Conservation (phyloP, 1,140 invertebrate genomes). For the Neoseiulus cucumeris region DNA sequence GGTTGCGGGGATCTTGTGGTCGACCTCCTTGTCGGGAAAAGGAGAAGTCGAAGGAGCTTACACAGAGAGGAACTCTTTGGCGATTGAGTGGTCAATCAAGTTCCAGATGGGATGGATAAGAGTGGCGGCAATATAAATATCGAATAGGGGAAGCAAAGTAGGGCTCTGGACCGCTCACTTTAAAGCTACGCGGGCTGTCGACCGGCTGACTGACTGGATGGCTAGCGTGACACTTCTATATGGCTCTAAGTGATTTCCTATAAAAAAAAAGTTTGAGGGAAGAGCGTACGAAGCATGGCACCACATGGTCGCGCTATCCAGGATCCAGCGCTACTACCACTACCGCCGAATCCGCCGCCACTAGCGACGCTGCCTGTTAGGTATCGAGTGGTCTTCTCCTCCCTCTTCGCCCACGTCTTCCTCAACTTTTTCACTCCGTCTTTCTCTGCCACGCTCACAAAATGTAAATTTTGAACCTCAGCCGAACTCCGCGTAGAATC, state of each 20-base stretch:
- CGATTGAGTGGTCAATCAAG: no score
- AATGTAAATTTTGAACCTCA: no score
- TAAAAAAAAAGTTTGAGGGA: conserved; percentile 9
- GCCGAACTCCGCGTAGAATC: no score
- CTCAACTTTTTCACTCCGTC: no score
- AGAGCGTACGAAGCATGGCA: background rate
- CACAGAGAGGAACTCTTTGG: no score
- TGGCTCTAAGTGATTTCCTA: conserved; percentile 11
- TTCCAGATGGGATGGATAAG: no score
- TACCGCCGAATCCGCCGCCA: background rate
- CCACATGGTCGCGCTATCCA: conserved; percentile 10
- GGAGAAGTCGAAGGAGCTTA: no score
- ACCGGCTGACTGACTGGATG: background rate
- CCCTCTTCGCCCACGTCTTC: no score
- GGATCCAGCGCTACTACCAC: background rate
- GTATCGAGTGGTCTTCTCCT: no score
- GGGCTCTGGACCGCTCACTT: background rate
- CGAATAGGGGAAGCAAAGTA: background rate
- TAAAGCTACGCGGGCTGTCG: background rate
- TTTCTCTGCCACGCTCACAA: no score
- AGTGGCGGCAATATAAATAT: background rate
- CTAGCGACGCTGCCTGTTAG: background rate
- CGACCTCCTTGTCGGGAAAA: no score
- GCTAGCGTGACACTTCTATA: conserved; percentile 7
- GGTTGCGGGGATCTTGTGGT: no score